Base-by-base conservation (phyloP, 2,888 invertebrate species). In the Drosophila siamana region DNA sequence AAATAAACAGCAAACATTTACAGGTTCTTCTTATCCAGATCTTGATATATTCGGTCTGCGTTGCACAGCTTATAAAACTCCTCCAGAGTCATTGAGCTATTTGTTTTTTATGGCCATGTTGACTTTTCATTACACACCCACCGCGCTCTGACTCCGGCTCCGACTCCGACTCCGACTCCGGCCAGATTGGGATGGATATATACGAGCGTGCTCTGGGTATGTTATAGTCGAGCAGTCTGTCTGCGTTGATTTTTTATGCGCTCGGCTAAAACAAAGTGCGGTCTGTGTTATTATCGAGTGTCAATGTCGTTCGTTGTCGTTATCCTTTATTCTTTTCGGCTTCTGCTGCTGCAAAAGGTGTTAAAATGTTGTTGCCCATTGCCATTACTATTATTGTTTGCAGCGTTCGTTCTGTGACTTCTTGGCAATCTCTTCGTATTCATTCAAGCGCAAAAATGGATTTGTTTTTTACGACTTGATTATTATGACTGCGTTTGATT, bases 401-500 rank as follows among this genome's bases (percentile, higher is more conserved):
- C 79, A 56, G 66, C 50, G 59, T 22, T 55, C 46, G 46, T 55
- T 64, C 61, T 59, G 55, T 70, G 72, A 62, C 69, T 62, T 50
- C 54, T 69, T 72, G 65, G 57, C 77, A 77, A 73, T 79, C 71
- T 78, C 47, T 47, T 69, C 76, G 62, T 75, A 86, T 72, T 80
- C 81, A 82, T 74, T 88, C 76, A 84, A 89, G 87, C 80, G 86
- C 76, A 75, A 90, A 89, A 89, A 89, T 90, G 89, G 88, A 88
- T 89, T 89, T 84, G 88, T 87, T 88, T 90, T 89, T 89, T 89
- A 90, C 90, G 90, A 89, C 89, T 89, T 90, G 88, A 89, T 89
- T 90, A 89, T 89, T 89, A 89, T 84, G 90, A 87, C 84, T 88
- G 89, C 87, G 81, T 88, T 87, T 88, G 89, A 88, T 89, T 88